Evolutionary conservation across 2,113 vertebrate genomes (phyloP).

Genomic region (Astur gentilis): DNA sequence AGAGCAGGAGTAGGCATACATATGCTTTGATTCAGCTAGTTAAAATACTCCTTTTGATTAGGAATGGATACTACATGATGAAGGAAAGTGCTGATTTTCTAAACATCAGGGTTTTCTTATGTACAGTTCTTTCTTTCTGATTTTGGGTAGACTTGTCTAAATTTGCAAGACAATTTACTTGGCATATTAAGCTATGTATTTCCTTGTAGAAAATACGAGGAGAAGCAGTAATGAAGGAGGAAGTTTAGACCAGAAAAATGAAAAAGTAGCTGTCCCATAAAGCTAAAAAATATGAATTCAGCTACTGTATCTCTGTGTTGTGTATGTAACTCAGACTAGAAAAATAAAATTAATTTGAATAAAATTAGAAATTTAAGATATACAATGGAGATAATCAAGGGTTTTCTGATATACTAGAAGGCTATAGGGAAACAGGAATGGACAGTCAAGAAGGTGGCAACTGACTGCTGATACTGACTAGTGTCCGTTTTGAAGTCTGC

Average conservation of each 20-base stretch:
- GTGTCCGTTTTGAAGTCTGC: neutral
- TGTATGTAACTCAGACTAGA: neutral
- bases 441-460: neutral
- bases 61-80: neutral
- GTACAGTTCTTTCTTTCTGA: neutral
- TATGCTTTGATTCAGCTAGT: neutral
- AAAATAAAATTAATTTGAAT: neutral
- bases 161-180: neutral
- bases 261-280: neutral
- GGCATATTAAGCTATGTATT: neutral
- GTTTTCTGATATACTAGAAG: neutral
- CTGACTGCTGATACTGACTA: neutral
- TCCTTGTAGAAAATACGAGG: neutral
- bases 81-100: neutral
- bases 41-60: conserved; percentile 11
- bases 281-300: neutral
- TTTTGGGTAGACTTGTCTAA: neutral
- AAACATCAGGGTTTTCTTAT: neutral
- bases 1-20: neutral
- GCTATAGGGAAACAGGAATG: neutral
- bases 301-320: neutral
- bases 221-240: neutral
- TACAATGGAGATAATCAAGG: neutral
- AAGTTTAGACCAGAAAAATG: neutral
- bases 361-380: neutral